Conservation (phyloP, 1,140 invertebrate genomes). For the Gonatopus flavifemur region DNA sequence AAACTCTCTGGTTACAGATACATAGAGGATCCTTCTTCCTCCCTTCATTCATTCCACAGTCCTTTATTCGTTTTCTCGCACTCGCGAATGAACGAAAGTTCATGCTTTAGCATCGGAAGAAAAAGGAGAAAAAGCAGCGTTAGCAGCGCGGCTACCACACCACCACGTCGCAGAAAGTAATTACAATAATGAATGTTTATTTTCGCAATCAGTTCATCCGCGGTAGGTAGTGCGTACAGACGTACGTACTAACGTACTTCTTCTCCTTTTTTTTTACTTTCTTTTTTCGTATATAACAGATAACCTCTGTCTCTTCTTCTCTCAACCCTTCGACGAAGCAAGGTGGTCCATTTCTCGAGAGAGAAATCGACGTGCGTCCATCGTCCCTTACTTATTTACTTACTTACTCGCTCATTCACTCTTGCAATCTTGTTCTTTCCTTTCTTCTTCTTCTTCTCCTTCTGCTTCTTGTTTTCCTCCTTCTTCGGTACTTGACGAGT, state of each 20-base stretch:
- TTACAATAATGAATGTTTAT: conserved; percentile 52
- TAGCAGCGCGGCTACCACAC: conserved; percentile 13
- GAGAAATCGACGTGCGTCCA: neutral
- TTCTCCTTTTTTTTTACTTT: no score
- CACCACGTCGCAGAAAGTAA: conserved; percentile 45
- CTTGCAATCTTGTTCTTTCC: neutral
- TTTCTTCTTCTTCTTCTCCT: neutral
- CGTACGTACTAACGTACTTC: no score
- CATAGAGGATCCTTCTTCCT: conserved; percentile 7
- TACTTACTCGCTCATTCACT: conserved; percentile 2
- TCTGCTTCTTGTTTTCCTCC: conserved; percentile 6
- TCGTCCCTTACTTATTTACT: neutral
- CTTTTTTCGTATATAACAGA: neutral
- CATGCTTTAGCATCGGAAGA: no score
- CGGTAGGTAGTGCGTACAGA: conserved; percentile 51
- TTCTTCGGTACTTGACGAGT: no score
- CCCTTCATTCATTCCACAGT: neutral
- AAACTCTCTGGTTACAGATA: conserved; percentile 38
- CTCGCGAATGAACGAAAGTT: no score
- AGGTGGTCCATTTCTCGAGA: no score
- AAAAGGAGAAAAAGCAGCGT: no score
- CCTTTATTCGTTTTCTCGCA: neutral
- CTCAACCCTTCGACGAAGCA: no score
- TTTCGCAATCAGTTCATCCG: conserved; percentile 45
- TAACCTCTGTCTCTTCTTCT: no score